Percentiles rank a stretch among this genome's conserved stretches.
phyloP scores from a whole-genome alignment of 2,888 invertebrate species.

The Bibio marci region DNA sequence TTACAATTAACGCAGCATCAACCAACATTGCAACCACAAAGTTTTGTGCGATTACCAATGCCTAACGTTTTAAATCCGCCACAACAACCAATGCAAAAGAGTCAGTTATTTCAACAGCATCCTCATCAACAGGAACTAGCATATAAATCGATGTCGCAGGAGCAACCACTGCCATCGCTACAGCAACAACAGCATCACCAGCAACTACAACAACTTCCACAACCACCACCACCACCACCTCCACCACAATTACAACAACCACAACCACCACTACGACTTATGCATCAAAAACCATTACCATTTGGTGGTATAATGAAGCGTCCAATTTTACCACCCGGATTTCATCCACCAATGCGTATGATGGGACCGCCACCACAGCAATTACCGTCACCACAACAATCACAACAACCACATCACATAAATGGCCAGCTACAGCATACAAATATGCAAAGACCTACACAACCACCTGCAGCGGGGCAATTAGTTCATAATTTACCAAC shows the following conservation, averaged over 20 bases:
- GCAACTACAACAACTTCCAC: slow-evolving; percentile 1
- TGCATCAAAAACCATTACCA: no score
- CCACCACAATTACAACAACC: slow-evolving; percentile 1
- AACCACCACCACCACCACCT: no score
- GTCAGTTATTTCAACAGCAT: no score
- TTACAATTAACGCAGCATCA: slow-evolving; percentile 4
- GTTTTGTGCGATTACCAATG: no score
- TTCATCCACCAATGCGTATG: slow-evolving; percentile 28
- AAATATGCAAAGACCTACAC: slow-evolving; percentile 7
- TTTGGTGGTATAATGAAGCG: no score
- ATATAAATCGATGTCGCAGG: no score
- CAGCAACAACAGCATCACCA: background rate
- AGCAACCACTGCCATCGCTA: background rate
- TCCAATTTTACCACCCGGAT: slow-evolving; percentile 13
- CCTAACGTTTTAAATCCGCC: background rate
- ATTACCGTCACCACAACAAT: slow-evolving; percentile 17
- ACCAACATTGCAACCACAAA: slow-evolving; percentile 6
- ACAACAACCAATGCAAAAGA: slow-evolving; percentile 19
- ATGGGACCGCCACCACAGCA: slow-evolving; percentile 41
- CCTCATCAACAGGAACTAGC: no score
- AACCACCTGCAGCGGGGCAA: slow-evolving; percentile 13
- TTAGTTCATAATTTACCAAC: slow-evolving; percentile 22
- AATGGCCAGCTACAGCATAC: background rate
- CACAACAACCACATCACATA: slow-evolving; percentile 14
- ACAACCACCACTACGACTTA: slow-evolving; percentile 2